Conservation (phyloP, 1,140 invertebrate species). For the Drosophila serrata region DNA sequence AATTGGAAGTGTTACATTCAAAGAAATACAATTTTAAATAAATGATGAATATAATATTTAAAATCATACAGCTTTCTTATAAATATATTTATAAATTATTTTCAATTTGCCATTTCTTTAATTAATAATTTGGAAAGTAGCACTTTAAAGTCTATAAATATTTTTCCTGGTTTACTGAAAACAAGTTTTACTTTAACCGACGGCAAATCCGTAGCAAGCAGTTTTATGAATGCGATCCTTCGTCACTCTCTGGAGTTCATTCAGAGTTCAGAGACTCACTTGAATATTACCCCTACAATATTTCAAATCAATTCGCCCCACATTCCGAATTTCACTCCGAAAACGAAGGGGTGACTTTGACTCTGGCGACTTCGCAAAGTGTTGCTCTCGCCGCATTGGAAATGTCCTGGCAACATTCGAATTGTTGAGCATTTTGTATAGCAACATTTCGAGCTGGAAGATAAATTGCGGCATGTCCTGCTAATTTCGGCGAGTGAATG, state of each 20-base stretch:
- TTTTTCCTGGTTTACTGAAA: too few species aligned
- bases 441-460: conserved; percentile 49
- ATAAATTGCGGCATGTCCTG: conserved; percentile 23
- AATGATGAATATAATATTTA: background rate
- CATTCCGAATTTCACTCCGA: conserved; percentile 40
- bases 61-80: too few species aligned
- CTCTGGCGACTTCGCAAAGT: background rate
- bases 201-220: background rate
- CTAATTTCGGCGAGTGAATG: conserved; percentile 42
- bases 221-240: background rate
- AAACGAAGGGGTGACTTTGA: conserved; percentile 12
- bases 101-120: too few species aligned
- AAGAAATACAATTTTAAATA: background rate
- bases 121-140: too few species aligned
- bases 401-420: conserved; percentile 43
- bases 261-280: background rate
- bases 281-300: conserved; percentile 7
- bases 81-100: too few species aligned
- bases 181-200: background rate
- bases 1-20: background rate
- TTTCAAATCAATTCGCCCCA: conserved; percentile 10
- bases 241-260: background rate
- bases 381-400: conserved; percentile 21
- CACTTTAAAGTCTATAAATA: background rate
- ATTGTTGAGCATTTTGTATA: background rate